A percentile compares a stretch with the other conserved stretches of the same genome.
Evolutionary conservation across 2,113 vertebrate genomes (phyloP).

Genomic region (Columba janthina): DNA sequence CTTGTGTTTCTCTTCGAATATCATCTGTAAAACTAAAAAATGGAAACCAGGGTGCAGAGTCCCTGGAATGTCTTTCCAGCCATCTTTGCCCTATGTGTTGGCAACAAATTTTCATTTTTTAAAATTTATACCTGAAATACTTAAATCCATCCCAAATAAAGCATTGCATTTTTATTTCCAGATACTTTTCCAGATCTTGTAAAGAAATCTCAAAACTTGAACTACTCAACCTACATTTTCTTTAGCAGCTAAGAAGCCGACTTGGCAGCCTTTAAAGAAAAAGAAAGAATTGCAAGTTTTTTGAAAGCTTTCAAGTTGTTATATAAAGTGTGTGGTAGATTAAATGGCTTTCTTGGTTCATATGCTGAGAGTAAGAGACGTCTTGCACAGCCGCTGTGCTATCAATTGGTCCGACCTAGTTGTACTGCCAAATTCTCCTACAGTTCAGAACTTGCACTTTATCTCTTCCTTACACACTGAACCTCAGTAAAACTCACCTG

Average conservation of each 20-base stretch:
- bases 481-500: not conserved
- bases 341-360: conserved; percentile 7
- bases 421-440: not conserved
- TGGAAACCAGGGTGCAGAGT: not conserved
- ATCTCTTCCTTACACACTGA: not conserved
- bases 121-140: not conserved
- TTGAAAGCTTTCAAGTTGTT: not conserved
- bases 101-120: not conserved
- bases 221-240: not conserved
- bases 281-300: not conserved
- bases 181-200: not conserved
- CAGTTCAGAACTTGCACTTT: not conserved
- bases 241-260: not conserved
- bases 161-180: not conserved
- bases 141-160: not conserved
- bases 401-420: not conserved
- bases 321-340: not conserved
- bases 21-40: not conserved
- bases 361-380: not conserved
- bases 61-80: not conserved
- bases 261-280: not conserved
- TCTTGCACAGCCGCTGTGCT: not conserved
- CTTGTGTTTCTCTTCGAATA: not conserved
- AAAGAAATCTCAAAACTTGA: not conserved
- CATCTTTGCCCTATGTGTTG: not conserved